Evolutionary conservation across 2,113 vertebrate genomes (phyloP).

Genomic region (Rynchops niger): DNA sequence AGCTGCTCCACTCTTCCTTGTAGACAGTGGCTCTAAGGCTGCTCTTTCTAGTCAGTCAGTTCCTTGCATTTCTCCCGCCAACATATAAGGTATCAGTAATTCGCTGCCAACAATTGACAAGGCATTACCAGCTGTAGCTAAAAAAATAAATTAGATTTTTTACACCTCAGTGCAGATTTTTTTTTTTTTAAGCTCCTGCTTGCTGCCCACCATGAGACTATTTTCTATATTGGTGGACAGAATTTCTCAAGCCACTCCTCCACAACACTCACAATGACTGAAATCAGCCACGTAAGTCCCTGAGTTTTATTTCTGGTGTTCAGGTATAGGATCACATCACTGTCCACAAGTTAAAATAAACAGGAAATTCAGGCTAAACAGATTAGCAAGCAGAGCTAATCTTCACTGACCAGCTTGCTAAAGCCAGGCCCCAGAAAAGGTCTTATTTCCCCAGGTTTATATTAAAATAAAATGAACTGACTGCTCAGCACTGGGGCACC

Average conservation of each 20-base stretch:
- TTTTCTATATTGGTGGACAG: background rate
- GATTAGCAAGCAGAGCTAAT: background rate
- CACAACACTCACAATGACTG: background rate
- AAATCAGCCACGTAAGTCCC: background rate
- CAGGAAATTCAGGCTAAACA: background rate
- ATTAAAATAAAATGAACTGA: background rate
- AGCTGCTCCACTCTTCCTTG: background rate
- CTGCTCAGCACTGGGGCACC: background rate
- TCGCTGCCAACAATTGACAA: background rate
- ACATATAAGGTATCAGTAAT: background rate
- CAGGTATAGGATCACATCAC: background rate
- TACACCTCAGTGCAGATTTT: background rate
- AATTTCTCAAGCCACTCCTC: background rate
- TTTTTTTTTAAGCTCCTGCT: background rate
- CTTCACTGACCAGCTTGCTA: background rate
- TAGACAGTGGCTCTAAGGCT: background rate
- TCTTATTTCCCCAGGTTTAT: background rate
- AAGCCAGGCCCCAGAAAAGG: background rate
- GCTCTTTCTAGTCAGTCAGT: background rate
- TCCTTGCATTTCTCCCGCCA: background rate
- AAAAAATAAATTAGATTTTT: background rate
- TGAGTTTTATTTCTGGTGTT: background rate
- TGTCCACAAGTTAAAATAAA: background rate
- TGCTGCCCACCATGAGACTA: background rate
- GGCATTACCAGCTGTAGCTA: background rate